Base-by-base conservation (phyloP, 2,113 vertebrate genomes). In the Sinocyclocheilus maitianheensis region DNA sequence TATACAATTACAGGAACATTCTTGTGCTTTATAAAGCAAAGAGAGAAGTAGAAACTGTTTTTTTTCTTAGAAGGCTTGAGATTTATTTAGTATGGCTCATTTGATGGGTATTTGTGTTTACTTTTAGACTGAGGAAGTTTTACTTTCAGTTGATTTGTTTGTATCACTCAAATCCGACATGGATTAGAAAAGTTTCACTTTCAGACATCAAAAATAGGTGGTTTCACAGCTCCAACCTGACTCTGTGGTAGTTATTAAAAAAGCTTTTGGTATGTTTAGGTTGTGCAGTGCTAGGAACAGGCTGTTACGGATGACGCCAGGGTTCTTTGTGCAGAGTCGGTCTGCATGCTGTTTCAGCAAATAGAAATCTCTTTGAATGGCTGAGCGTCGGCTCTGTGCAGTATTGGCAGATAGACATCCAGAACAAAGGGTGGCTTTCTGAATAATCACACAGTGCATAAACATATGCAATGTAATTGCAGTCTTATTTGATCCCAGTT, bases 391-490 rank as follows among this genome's bases (percentile, higher is more conserved):
- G 88, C 88, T 67, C 58, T 72, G 60, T 53, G 77, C 71, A 51
- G 43, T 22, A 51, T 40, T 81, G 72, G 22, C 85, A 81, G 34
- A 48, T 74, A 46, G 43, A 1, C 80, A 67, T 43, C 24, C 37
- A 67, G 18, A 69, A 87, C 79, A 89, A 87, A 74, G 40, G 10
- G 6, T 24, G 72, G 37, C 43, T 20, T 62, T 14, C 20, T 53
- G 79, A 71, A 80, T 3, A 7, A 13, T 58, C 18, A 22, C 46
- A 69, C 34, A 48, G 24, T 58, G 5, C 24, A 22, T 20, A 71
- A 46, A 53, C 72, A 37, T 24, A 20, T 55, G 24, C 74, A 55
- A n/a, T 51, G 3, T 51, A 78, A 34, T 77, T 55, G 18, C 30
- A 26, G 55, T 6, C 43, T 53, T 22, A 71, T 40, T 43, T 48